Conservation (phyloP, 2,797 vertebrate species). For the Spea hammondii region DNA sequence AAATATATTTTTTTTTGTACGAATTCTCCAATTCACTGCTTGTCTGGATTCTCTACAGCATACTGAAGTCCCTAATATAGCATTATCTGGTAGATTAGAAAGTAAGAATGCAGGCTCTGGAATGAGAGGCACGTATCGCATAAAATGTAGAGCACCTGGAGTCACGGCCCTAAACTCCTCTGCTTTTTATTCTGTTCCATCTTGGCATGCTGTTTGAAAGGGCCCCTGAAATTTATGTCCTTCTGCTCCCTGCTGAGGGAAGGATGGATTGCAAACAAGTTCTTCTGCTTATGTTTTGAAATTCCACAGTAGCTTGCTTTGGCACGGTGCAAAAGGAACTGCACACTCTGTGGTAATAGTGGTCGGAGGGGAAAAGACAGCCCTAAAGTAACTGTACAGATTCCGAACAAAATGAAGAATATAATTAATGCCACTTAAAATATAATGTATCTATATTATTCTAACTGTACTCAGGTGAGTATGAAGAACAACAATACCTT, state of each 20-base stretch:
- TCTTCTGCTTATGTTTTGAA: constrained; percentile 38
- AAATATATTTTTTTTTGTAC: too few species aligned
- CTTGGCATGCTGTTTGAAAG: constrained; percentile 48
- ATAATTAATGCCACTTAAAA: too few species aligned
- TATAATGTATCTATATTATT: too few species aligned
- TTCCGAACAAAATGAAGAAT: too few species aligned
- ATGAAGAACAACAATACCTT: too few species aligned
- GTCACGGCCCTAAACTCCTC: constrained; percentile 1
- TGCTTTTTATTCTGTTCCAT: constrained; percentile 24
- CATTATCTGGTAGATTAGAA: not conserved
- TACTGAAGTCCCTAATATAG: not conserved
- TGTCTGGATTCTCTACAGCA: not conserved
- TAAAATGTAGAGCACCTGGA: constrained; percentile 31
- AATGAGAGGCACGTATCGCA: constrained; percentile 31
- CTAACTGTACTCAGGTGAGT: too few species aligned
- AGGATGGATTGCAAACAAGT: constrained; percentile 27
- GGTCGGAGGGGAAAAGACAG: not conserved
- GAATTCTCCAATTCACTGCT: not conserved
- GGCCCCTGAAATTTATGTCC: constrained; percentile 25
- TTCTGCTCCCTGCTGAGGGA: constrained; percentile 6
- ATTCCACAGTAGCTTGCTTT: constrained; percentile 34
- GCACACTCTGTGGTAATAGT: not conserved
- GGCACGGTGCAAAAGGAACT: constrained; percentile 15
- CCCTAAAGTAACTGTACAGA: not conserved
- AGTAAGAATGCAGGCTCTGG: not conserved